A percentile compares a stretch with the other conserved stretches of the same genome.
phyloP scores from a whole-genome alignment of 2,888 invertebrate species.

The Spodoptera picta region DNA sequence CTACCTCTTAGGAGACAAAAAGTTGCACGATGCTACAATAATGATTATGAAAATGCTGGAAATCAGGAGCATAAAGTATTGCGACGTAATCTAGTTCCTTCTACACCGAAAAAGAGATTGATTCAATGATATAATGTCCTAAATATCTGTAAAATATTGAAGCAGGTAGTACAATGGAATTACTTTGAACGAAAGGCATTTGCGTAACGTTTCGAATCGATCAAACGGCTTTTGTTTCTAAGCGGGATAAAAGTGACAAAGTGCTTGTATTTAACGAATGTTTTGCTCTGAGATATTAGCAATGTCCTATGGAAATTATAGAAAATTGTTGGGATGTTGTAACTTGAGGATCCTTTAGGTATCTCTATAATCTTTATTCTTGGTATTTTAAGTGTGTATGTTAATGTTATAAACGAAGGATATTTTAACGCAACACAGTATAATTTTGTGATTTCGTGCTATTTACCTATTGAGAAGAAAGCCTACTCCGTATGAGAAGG shows the following conservation, averaged over 20 bases:
- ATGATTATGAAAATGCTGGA: too few relatives aligned
- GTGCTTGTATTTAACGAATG: constrained; percentile 25
- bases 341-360: not conserved
- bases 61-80: too few relatives aligned
- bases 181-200: constrained; percentile 2
- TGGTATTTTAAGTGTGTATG: too few relatives aligned
- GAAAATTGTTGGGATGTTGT: not conserved
- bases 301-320: constrained; percentile 1
- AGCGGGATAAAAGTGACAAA: constrained; percentile 9
- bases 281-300: constrained; percentile 6
- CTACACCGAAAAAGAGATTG: not conserved
- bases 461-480: too few relatives aligned
- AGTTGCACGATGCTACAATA: too few relatives aligned
- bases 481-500: too few relatives aligned
- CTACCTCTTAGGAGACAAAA: too few relatives aligned
- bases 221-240: constrained; percentile 32
- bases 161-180: constrained; percentile 5
- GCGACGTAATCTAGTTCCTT: not conserved
- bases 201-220: constrained; percentile 22
- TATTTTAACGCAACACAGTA: too few relatives aligned
- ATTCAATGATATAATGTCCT: constrained; percentile 14
- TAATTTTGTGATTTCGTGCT: too few relatives aligned
- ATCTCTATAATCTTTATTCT: too few relatives aligned
- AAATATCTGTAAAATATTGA: constrained; percentile 25
- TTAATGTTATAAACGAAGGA: too few relatives aligned